Conservation (phyloP, 2,888 invertebrate species). For the Patella ulyssiponensis region DNA sequence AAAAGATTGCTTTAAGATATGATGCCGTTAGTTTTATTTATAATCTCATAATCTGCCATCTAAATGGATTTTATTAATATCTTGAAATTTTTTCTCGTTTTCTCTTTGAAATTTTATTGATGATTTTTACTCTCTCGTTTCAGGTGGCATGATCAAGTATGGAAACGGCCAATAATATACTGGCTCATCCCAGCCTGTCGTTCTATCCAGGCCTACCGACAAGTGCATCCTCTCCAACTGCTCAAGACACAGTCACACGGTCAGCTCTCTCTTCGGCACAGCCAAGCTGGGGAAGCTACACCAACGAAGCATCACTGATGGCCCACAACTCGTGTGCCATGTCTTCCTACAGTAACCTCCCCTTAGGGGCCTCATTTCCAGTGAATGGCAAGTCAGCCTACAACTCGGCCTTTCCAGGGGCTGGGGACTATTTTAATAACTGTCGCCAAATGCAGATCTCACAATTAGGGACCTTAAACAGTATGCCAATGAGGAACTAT, state of each 20-base stretch:
- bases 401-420: slow-evolving; percentile 55
- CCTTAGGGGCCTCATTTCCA: slow-evolving; percentile 60
- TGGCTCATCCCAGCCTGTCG: slow-evolving; percentile 60
- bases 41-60: too few species aligned
- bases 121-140: slow-evolving; percentile 22
- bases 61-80: too few species aligned
- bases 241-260: slow-evolving; percentile 54
- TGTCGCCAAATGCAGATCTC: slow-evolving; percentile 65
- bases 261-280: slow-evolving; percentile 58
- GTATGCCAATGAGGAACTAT: slow-evolving; percentile 63
- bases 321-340: slow-evolving; percentile 64
- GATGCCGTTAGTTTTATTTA: too few species aligned
- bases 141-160: slow-evolving; percentile 59
- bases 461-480: slow-evolving; percentile 61
- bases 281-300: slow-evolving; percentile 63
- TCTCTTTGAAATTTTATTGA: too few species aligned
- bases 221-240: slow-evolving; percentile 56
- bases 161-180: slow-evolving; percentile 61
- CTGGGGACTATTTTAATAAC: slow-evolving; percentile 62
- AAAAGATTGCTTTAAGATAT: too few species aligned
- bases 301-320: slow-evolving; percentile 53
- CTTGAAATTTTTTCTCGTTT: too few species aligned
- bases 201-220: slow-evolving; percentile 54
- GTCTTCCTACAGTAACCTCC: slow-evolving; percentile 63
- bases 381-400: slow-evolving; percentile 64